Evolutionary conservation across 53 echinoderm and acorn worm genomes (phyloP).

Genomic region (Apostichopus leukothele): DNA sequence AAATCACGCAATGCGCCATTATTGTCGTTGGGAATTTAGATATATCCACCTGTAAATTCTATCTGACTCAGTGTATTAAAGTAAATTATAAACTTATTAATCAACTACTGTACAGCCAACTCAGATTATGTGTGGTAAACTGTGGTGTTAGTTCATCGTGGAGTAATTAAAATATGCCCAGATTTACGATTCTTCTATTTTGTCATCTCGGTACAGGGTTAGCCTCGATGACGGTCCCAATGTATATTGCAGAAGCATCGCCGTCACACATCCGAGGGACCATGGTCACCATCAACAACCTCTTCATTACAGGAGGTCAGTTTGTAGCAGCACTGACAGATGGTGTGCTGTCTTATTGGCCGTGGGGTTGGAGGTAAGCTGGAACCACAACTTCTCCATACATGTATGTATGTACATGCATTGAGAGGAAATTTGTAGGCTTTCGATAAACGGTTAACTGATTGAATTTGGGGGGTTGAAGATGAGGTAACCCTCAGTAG

Average conservation of each 20-base stretch:
- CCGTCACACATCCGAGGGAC: conserved; percentile 76
- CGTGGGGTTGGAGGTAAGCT: conserved; percentile 91
- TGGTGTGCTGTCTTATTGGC: conserved; percentile 76
- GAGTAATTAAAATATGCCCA: neutral
- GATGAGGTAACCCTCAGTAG: too few relatives aligned
- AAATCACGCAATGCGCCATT: too few relatives aligned
- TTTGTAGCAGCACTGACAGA: conserved; percentile 75
- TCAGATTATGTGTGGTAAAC: too few relatives aligned
- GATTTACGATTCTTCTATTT: neutral
- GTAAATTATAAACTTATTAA: too few relatives aligned
- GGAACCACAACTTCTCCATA: neutral
- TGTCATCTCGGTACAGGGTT: conserved; percentile 55
- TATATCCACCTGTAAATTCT: too few relatives aligned
- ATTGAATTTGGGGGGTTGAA: too few relatives aligned
- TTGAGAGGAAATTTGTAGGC: too few relatives aligned
- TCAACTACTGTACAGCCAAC: neutral
- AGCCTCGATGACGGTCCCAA: conserved; percentile 93
- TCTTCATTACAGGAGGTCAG: conserved; percentile 91
- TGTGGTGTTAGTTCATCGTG: neutral
- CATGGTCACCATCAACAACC: conserved; percentile 81
- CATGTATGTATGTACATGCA: too few relatives aligned
- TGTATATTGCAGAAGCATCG: conserved; percentile 94
- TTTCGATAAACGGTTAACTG: too few relatives aligned
- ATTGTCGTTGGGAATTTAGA: too few relatives aligned
- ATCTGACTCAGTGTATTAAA: too few relatives aligned